These are phyloP conservation scores for Gallinago jamesoni DNA, from an alignment of 2,113 vertebrate genomes.

Conservation along the genomic window DNA sequence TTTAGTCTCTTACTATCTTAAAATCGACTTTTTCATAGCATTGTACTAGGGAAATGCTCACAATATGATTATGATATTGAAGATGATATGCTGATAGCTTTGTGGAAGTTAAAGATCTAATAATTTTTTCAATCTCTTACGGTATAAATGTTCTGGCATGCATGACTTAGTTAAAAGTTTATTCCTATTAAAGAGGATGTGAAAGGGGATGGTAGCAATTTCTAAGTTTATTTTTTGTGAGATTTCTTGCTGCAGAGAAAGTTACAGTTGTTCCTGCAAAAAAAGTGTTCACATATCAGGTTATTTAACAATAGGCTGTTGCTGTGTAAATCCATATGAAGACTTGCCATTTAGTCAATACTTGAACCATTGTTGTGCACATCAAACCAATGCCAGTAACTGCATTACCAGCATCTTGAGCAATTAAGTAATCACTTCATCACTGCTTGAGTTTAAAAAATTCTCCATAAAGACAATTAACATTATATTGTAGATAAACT, in stretches of 20 bases:
- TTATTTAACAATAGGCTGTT: background rate
- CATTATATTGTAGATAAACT: background rate
- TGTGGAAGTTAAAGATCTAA: background rate
- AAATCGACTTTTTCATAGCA: background rate
- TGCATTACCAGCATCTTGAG: background rate
- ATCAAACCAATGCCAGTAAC: background rate
- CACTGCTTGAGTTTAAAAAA: background rate
- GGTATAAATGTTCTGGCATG: background rate
- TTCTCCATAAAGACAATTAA: background rate
- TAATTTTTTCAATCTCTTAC: background rate
- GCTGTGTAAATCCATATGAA: background rate
- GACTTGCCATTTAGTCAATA: constrained; percentile 3
- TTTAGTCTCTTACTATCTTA: background rate
- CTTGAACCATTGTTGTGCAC: background rate
- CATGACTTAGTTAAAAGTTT: background rate
- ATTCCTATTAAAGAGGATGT: background rate
- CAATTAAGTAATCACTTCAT: constrained; percentile 17
- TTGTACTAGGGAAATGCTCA: background rate
- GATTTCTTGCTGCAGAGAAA: constrained; percentile 12
- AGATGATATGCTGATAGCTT: background rate
- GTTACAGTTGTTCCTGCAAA: background rate
- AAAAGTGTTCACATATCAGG: background rate
- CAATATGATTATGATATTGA: background rate
- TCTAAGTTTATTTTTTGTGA: background rate
- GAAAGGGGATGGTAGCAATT: background rate